Conservation (phyloP, 2,888 invertebrate genomes). For the Brachyopa scutellaris region DNA sequence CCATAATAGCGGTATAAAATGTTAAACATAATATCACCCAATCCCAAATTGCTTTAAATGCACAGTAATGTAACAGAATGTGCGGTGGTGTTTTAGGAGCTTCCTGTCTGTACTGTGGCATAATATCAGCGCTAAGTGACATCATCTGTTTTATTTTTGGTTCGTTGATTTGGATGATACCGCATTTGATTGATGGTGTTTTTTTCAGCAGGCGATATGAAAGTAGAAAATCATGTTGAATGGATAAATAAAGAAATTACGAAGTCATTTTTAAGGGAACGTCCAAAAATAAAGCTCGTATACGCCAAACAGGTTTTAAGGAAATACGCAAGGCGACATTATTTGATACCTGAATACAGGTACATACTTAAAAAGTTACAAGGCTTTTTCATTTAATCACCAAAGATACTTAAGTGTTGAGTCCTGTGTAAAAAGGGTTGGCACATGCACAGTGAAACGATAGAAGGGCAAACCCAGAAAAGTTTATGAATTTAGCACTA, state of each 20-base stretch:
- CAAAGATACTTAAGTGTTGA: no score
- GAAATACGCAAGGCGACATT: no score
- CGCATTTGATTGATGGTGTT: conserved; percentile 11
- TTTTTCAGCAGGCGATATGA: background rate
- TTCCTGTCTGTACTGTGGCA: conserved; percentile 99
- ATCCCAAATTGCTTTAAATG: conserved; percentile 99
- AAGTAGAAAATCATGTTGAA: conserved; percentile 28
- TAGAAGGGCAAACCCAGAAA: no score
- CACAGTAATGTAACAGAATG: conserved; percentile 99
- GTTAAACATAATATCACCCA: conserved; percentile 99
- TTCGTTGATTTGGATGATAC: conserved; percentile 1
- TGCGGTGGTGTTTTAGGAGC: conserved; percentile 99
- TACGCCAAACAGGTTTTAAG: conserved; percentile 1
- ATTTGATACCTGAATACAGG: no score
- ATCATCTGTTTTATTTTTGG: conserved; percentile 89
- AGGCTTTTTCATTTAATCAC: no score
- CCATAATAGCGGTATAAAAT: conserved; percentile 94
- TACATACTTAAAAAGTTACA: no score
- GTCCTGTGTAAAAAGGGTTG: no score
- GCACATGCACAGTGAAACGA: no score
- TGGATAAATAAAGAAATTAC: conserved; percentile 3
- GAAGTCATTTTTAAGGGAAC: background rate
- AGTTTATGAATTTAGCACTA: no score
- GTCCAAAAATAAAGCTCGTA: background rate
- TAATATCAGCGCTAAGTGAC: conserved; percentile 98